Evolutionary conservation across 2,888 invertebrate genomes (phyloP).

Genomic region (Empis livida): DNA sequence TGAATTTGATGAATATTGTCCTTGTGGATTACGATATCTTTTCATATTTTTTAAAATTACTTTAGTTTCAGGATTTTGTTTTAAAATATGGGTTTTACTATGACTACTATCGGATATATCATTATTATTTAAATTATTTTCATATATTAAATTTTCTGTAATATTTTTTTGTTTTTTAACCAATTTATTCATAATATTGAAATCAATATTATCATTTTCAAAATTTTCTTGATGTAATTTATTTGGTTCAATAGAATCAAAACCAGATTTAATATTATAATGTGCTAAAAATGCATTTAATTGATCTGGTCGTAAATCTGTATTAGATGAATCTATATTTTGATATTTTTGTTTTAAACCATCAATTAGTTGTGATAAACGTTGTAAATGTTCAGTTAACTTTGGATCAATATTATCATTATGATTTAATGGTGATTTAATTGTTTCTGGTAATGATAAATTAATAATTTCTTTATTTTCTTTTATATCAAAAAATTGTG

Average conservation of each 20-base stretch:
- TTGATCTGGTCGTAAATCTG: slow-evolving; percentile 31
- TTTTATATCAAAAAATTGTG: slow-evolving; percentile 18
- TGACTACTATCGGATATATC: background rate
- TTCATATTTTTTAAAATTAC: slow-evolving; percentile 21
- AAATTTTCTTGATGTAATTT: too few relatives aligned
- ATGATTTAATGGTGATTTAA: background rate
- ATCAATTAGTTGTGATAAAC: slow-evolving; percentile 32
- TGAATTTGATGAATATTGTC: slow-evolving; percentile 22
- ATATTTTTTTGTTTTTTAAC: background rate
- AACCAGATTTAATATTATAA: slow-evolving; percentile 31
- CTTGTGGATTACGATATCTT: slow-evolving; percentile 5
- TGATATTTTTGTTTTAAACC: slow-evolving; percentile 29
- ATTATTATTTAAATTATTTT: too few relatives aligned
- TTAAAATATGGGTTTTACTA: background rate
- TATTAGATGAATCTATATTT: slow-evolving; percentile 18
- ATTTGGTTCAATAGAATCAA: slow-evolving; percentile 21
- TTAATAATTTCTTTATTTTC: slow-evolving; percentile 12
- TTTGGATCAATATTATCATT: slow-evolving; percentile 25
- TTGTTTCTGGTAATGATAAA: slow-evolving; percentile 10
- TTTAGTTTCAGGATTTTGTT: slow-evolving; percentile 25
- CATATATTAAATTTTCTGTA: too few relatives aligned
- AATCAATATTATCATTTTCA: background rate
- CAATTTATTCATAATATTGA: background rate
- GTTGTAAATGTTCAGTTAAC: slow-evolving; percentile 30
- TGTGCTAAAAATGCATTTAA: slow-evolving; percentile 34